A percentile compares a stretch with the other conserved stretches of the same genome.
These are phyloP conservation scores for Mycetomoellerius zeteki DNA, from an alignment of 1,140 invertebrate genomes.

Conservation along the genomic window DNA sequence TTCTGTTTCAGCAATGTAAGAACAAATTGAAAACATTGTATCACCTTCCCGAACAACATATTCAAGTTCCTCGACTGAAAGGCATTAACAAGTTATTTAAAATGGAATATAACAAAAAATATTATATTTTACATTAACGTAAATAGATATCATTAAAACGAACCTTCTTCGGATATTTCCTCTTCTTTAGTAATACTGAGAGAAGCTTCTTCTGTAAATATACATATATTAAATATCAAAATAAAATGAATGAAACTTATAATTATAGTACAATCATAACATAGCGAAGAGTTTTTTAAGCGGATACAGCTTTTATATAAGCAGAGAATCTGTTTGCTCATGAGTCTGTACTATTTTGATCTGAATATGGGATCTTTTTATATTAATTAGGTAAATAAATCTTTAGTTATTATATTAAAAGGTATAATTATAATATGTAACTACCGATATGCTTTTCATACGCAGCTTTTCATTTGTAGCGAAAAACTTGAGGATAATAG, in stretches of 20 bases:
- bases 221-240: constrained; percentile 29
- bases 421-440: constrained; percentile 21
- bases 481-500: constrained; percentile 10
- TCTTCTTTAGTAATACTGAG: constrained; percentile 88
- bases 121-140: constrained; percentile 18
- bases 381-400: constrained; percentile 34
- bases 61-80: constrained; percentile 77
- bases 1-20: constrained; percentile 95
- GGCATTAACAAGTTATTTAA: constrained; percentile 46
- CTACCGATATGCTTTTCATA: constrained; percentile 84
- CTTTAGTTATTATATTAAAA: background rate
- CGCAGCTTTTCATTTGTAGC: constrained; percentile 58
- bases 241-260: background rate
- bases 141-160: constrained; percentile 12
- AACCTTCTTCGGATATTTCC: constrained; percentile 87
- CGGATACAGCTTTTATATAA: constrained; percentile 5
- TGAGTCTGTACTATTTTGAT: background rate
- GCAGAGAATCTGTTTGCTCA: background rate
- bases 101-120: background rate
- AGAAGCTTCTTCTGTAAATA: constrained; percentile 87
- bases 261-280: constrained; percentile 20
- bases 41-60: constrained; percentile 90
- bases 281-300: constrained; percentile 1
- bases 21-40: constrained; percentile 93
- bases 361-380: constrained; percentile 13